Conservation (phyloP, 2,797 vertebrate species). For the Oryzias dopingdopingensis region DNA sequence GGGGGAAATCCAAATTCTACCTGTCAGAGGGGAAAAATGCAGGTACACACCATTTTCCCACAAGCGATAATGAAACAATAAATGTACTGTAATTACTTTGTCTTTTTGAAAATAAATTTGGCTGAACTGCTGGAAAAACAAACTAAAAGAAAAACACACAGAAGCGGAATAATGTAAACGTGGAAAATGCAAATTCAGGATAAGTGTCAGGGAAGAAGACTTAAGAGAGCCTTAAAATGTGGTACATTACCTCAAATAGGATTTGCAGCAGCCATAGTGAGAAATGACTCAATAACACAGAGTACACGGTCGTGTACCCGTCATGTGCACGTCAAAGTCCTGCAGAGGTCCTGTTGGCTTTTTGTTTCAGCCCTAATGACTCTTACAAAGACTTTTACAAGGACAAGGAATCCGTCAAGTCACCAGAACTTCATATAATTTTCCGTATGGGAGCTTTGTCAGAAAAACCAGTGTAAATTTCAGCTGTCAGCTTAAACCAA, state of each 20-base stretch:
- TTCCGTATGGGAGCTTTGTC: no score
- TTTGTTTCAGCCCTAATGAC: slow-evolving; percentile 9
- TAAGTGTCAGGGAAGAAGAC: slow-evolving; percentile 60
- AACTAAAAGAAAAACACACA: slow-evolving; percentile 15
- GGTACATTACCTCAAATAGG: slow-evolving; percentile 65
- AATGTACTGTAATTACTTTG: slow-evolving; percentile 12
- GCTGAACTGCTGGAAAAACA: slow-evolving; percentile 12
- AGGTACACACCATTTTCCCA: slow-evolving; percentile 13
- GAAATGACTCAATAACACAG: slow-evolving; percentile 59
- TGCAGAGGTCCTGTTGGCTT: slow-evolving; percentile 22
- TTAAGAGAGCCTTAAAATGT: slow-evolving; percentile 60
- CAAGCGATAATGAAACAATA: slow-evolving; percentile 12
- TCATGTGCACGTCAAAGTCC: slow-evolving; percentile 45
- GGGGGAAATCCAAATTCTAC: slow-evolving; percentile 27
- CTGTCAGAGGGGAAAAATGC: slow-evolving; percentile 30
- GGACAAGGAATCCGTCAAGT: not conserved
- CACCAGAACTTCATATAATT: no score
- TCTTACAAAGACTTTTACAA: not conserved
- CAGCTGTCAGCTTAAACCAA: no score
- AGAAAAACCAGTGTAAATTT: no score
- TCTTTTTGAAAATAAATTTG: slow-evolving; percentile 8
- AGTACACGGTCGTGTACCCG: slow-evolving; percentile 42
- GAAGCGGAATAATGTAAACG: slow-evolving; percentile 30
- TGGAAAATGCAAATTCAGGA: slow-evolving; percentile 56
- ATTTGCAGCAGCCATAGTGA: slow-evolving; percentile 59